Base-by-base conservation (phyloP, 2,888 invertebrate genomes). In the Pocota personata region DNA sequence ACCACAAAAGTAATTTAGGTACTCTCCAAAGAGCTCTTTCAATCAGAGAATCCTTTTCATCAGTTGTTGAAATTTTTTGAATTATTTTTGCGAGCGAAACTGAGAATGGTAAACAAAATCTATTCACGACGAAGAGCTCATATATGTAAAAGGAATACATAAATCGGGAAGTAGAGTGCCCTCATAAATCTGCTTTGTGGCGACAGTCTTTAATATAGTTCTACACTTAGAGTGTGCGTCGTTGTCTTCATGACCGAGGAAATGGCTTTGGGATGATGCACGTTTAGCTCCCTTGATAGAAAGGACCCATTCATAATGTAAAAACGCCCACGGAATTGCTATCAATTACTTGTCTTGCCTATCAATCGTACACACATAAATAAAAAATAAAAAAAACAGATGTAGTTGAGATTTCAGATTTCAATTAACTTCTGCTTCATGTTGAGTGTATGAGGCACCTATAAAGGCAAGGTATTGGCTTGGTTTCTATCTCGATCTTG, bases 1-100 rank as follows among this genome's bases (percentile, higher is more conserved):
- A 62, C 73, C 73, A 40, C 73, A 73, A 50, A 75, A 80, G 60
- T 66, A 75, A 82, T 82, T 75, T 75, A n/a, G n/a, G n/a, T n/a
- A 14, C 67, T 35, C 24, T 55, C 19, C 55, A 60, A 60, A 57
- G 37, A 16, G 48, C 48, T 67, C n/a, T n/a, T 21, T 21, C 1
- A 40, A 6, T 58, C 30, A 14, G 32, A 21, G 60, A 40, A 60
- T 16, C 60, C 40, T 40, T 57, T 40, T 48, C 48, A 48, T 67
- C 12, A 30, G 14, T 5, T 14, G 57, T 57, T 66, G 57, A 32
- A 64, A 46, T 66, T 76, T 66, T 57, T 64, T n/a, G n/a, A n/a
- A n/a, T 16, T 30, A 55, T 43, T 75, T 55, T 43, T 43, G 16
- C 30, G 27, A 21, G 10, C 27, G 24, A 32, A 24, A 21, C 30